Percentiles rank a stretch among this genome's conserved stretches.
These are phyloP conservation scores for Pseudanteris insignis DNA, from an alignment of 2,888 invertebrate species.

Conservation along the genomic window DNA sequence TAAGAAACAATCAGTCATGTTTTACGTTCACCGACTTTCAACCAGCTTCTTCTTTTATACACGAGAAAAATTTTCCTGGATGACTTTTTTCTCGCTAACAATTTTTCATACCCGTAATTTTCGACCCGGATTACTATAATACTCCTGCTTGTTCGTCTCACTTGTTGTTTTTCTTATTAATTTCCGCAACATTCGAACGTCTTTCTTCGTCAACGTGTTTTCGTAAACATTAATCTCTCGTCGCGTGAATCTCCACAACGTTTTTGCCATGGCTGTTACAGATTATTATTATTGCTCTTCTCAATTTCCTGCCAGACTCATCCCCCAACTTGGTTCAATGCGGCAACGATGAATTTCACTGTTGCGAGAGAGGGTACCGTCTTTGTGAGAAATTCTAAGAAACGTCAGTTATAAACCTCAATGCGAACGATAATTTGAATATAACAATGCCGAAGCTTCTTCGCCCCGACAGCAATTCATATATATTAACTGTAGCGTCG, in stretches of 20 bases:
- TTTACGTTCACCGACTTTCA: constrained; percentile 6
- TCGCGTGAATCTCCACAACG: constrained; percentile 18
- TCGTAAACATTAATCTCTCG: constrained; percentile 21
- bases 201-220: too few relatives aligned
- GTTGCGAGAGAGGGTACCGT: too few relatives aligned
- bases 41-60: constrained; percentile 17
- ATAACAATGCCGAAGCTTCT: neutral
- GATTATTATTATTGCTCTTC: constrained; percentile 18
- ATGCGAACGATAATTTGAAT: too few relatives aligned
- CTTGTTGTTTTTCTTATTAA: too few relatives aligned
- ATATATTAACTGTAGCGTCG: neutral
- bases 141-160: neutral
- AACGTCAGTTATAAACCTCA: too few relatives aligned
- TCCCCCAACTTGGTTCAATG: too few relatives aligned
- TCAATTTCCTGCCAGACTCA: constrained; percentile 2
- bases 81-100: constrained; percentile 9
- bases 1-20: constrained; percentile 8
- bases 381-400: too few relatives aligned
- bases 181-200: too few relatives aligned
- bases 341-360: too few relatives aligned
- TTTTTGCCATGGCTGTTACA: constrained; percentile 20
- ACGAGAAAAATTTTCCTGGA: constrained; percentile 9
- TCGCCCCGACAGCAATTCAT: neutral
- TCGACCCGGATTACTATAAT: neutral
- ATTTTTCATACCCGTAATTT: constrained; percentile 8